Percentiles rank a stretch among this genome's conserved stretches.
Evolutionary conservation across 2,888 invertebrate genomes (phyloP).

Genomic region (Imbricaverruca yamaguchii): DNA sequence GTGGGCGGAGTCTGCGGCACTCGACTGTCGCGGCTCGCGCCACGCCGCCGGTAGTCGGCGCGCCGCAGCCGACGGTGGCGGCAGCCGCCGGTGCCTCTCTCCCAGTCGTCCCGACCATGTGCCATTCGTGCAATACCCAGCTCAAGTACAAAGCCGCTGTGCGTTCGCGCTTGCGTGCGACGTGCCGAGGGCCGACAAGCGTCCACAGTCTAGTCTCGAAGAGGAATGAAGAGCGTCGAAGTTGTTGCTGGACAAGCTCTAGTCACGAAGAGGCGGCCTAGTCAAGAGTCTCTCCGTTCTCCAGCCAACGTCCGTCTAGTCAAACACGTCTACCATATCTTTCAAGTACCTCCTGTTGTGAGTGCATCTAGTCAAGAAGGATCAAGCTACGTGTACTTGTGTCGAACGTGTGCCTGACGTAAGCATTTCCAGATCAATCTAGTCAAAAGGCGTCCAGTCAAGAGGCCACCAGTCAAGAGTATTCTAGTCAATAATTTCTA

Average conservation of each 20-base stretch:
- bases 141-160: background rate
- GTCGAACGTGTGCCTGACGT: too few species aligned
- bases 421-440: too few species aligned
- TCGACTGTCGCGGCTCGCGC: background rate
- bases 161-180: background rate
- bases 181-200: background rate
- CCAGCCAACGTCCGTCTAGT: too few species aligned
- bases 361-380: too few species aligned
- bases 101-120: background rate
- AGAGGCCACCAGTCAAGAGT: background rate
- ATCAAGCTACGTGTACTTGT: too few species aligned
- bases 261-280: background rate
- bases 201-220: background rate
- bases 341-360: too few species aligned
- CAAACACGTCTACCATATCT: too few species aligned
- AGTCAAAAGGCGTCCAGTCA: too few species aligned
- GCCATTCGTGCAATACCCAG: background rate
- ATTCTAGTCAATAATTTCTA: background rate
- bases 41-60: background rate
- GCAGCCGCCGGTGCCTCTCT: background rate
- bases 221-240: background rate
- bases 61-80: background rate
- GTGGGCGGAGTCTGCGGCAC: background rate
- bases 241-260: background rate
- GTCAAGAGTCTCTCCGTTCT: too few species aligned